A percentile compares a stretch with the other conserved stretches of the same genome.
Evolutionary conservation across 64 coral and sea anemone species (phyloP).

Genomic region (Dendrophyllia cribrosa): DNA sequence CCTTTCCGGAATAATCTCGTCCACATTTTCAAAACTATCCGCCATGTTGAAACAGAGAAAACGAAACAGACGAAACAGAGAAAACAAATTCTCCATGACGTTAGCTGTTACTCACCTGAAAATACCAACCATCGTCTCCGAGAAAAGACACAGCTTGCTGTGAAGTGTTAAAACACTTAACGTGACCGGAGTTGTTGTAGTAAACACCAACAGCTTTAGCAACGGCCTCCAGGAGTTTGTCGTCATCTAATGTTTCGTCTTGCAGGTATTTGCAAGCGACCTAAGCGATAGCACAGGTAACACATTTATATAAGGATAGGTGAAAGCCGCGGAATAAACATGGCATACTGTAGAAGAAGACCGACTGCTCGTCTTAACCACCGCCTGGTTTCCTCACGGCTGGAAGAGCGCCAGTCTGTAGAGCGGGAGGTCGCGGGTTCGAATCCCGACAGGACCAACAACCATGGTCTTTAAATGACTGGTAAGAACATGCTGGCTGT

Average conservation of each 20-base stretch:
- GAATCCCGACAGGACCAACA: no score
- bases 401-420: no score
- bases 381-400: no score
- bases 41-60: no score
- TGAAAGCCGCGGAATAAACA: neutral
- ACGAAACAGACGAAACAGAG: no score
- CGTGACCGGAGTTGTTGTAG: slow-evolving; percentile 69
- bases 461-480: no score
- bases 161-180: slow-evolving; percentile 92
- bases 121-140: slow-evolving; percentile 97
- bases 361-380: no score
- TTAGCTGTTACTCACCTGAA: slow-evolving; percentile 66
- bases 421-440: no score
- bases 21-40: no score
- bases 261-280: slow-evolving; percentile 79
- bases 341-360: slow-evolving; percentile 13
- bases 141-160: slow-evolving; percentile 91
- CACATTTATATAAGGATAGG: neutral
- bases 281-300: slow-evolving; percentile 6
- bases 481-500: no score
- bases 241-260: slow-evolving; percentile 69
- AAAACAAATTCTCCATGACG: no score
- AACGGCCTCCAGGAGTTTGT: slow-evolving; percentile 68
- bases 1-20: no score
- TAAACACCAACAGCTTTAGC: slow-evolving; percentile 88